phyloP scores from a whole-genome alignment of 2,797 vertebrate species.

The Varecia variegata region DNA sequence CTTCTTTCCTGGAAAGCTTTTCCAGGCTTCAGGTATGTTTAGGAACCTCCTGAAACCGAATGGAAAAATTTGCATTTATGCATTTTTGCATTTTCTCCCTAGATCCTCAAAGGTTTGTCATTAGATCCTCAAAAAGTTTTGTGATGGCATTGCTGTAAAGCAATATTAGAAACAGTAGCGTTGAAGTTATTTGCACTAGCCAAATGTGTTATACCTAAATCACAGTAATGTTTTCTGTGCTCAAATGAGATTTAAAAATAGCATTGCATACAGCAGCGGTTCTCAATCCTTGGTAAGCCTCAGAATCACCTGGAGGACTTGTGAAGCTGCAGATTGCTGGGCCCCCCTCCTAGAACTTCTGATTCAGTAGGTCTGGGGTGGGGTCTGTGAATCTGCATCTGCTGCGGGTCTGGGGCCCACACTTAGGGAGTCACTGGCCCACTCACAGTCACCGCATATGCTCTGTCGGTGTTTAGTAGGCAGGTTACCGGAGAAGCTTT shows the following conservation, averaged over 20 bases:
- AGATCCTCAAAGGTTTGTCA: background rate
- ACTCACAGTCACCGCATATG: background rate
- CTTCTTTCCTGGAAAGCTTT: background rate
- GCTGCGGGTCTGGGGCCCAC: background rate
- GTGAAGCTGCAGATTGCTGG: background rate
- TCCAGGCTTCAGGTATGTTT: background rate
- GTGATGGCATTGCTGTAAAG: background rate
- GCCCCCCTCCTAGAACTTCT: background rate
- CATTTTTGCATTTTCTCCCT: background rate
- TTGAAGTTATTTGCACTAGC: background rate
- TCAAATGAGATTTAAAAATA: background rate
- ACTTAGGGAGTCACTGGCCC: background rate
- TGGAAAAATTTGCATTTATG: background rate
- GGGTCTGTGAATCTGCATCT: background rate
- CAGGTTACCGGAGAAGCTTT: background rate
- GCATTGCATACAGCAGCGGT: background rate
- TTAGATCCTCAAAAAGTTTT: background rate
- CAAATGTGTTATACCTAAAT: background rate
- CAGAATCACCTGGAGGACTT: background rate
- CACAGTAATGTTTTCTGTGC: background rate
- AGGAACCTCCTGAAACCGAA: background rate
- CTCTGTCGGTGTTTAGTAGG: background rate
- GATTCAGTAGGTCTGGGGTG: background rate
- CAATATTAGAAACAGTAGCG: background rate
- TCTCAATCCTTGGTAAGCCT: background rate